phyloP scores from a whole-genome alignment of 1,140 invertebrate genomes.

The Luehdorfia chinensis region DNA sequence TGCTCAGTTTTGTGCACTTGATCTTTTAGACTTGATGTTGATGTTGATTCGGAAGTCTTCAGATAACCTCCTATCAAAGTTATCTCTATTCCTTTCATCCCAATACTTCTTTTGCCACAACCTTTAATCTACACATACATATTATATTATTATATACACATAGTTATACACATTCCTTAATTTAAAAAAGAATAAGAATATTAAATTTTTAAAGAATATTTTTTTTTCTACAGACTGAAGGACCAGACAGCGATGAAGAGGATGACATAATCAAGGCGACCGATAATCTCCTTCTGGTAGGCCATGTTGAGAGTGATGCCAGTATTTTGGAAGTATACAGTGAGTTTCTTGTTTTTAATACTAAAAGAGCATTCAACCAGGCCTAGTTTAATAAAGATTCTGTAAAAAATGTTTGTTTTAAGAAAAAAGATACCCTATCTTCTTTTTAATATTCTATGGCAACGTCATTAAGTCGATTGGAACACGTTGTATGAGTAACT shows the following conservation, averaged over 20 bases:
- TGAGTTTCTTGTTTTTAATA: constrained; percentile 57
- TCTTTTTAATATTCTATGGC: too few relatives aligned
- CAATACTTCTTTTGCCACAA: background rate
- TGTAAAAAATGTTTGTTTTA: too few relatives aligned
- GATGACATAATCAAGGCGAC: constrained; percentile 93
- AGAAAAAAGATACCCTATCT: too few relatives aligned
- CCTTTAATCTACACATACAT: too few relatives aligned
- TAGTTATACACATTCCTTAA: background rate
- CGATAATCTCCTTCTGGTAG: constrained; percentile 95
- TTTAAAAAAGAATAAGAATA: background rate
- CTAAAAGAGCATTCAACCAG: too few relatives aligned
- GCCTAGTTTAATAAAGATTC: too few relatives aligned
- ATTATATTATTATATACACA: too few relatives aligned
- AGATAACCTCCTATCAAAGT: too few relatives aligned
- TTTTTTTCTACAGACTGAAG: constrained; percentile 71
- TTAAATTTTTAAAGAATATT: background rate
- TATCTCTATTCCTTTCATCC: background rate
- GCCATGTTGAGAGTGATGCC: constrained; percentile 90
- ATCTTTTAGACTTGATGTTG: background rate
- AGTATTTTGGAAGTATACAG: constrained; percentile 92
- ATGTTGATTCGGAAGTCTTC: background rate
- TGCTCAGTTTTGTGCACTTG: too few relatives aligned
- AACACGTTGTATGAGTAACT: too few relatives aligned
- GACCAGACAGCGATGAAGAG: constrained; percentile 91
- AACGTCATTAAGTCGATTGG: too few relatives aligned